Evolutionary conservation across 1,140 invertebrate species (phyloP).

Genomic region (Brachionus koreanus): DNA sequence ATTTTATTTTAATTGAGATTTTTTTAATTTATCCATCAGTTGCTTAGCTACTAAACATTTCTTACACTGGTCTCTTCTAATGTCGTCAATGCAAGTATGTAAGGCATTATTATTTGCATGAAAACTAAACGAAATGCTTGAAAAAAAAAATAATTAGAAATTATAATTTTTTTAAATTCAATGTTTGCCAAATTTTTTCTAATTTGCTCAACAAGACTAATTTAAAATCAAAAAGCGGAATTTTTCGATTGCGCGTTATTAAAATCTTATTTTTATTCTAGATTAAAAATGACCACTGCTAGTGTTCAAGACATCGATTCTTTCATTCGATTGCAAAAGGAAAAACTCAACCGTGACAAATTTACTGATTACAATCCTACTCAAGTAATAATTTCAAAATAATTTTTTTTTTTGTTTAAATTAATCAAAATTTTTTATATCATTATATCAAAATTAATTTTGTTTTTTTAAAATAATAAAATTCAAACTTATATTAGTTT

Average conservation of each 20-base stretch:
- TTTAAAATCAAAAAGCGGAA: neutral
- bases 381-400: neutral
- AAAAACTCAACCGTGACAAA: slow-evolving; percentile 37
- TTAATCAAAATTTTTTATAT: neutral
- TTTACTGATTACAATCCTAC: neutral
- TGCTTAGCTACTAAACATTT: slow-evolving; percentile 33
- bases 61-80: neutral
- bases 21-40: neutral
- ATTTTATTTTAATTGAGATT: neutral
- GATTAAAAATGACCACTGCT: slow-evolving; percentile 27
- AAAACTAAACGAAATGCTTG: neutral
- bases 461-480: too few relatives aligned
- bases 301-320: slow-evolving; percentile 40
- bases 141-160: neutral
- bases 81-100: slow-evolving; percentile 21
- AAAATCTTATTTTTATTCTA: neutral
- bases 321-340: slow-evolving; percentile 42
- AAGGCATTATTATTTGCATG: neutral
- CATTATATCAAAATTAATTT: neutral
- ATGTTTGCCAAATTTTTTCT: neutral
- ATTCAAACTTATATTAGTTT: too few relatives aligned
- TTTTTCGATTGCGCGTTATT: neutral
- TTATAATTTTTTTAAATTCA: neutral
- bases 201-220: neutral
- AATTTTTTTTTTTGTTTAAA: neutral